Evolutionary conservation across 2,888 invertebrate genomes (phyloP).

Genomic region (Sialis lutaria): DNA sequence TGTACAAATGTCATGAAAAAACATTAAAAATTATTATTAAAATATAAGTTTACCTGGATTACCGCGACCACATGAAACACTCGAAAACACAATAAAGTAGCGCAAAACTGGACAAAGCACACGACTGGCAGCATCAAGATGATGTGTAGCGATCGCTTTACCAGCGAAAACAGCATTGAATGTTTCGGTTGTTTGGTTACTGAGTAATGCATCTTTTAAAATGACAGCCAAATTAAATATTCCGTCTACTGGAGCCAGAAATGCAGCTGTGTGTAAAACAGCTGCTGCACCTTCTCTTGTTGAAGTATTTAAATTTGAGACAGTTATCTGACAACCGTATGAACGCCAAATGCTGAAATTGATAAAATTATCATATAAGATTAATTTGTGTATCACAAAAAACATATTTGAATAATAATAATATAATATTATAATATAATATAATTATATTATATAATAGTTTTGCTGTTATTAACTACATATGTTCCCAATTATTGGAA

Average conservation of each 20-base stretch:
- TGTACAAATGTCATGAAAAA: no score
- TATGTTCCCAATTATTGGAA: no score
- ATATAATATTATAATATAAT: no score
- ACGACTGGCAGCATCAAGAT: conserved; percentile 53
- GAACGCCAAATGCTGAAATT: conserved; percentile 42
- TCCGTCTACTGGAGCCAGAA: conserved; percentile 55
- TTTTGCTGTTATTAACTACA: no score
- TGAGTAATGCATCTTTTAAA: conserved; percentile 55
- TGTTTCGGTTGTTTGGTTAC: conserved; percentile 53
- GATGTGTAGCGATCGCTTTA: conserved; percentile 64
- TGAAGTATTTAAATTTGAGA: conserved; percentile 56
- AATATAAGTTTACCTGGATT: conserved; percentile 33
- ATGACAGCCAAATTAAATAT: conserved; percentile 83
- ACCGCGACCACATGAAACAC: conserved; percentile 80
- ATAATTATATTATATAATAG: no score
- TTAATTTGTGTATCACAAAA: no score
- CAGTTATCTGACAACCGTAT: conserved; percentile 47
- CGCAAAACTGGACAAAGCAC: conserved; percentile 35
- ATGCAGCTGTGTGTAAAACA: conserved; percentile 44
- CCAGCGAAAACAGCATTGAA: conserved; percentile 54
- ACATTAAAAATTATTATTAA: no score
- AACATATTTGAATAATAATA: no score
- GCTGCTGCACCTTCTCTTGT: conserved; percentile 47
- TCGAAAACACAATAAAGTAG: conserved; percentile 82
- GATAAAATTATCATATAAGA: no score